Evolutionary conservation across 2,888 invertebrate species (phyloP), one percentile per base, ranked within the genome.

Genomic region (Latheticus oryzae): DNA sequence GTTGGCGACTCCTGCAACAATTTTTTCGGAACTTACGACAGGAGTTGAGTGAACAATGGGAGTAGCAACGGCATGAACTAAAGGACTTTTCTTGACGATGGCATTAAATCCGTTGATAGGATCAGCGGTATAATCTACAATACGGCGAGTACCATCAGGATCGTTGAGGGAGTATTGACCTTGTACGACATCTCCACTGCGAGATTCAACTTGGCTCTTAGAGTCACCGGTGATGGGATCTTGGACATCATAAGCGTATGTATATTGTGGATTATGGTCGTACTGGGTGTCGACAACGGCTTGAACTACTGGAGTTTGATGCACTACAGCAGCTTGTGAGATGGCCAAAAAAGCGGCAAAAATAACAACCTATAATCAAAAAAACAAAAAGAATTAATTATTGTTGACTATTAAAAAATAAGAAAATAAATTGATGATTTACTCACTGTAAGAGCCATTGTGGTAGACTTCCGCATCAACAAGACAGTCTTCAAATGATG

Each of bases 21-120:
- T 30, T 12, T 33, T 15, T 24, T 30, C 21, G 26, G 50, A 50
- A 11, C 38, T 23, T 8, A 37, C 23, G 5, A 42, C 32, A 24
- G 50, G 54, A 40, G 17, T 26, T 1, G 47, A 30, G 5, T 60
- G 60, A 48, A 58, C 53, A 9, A 42, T 52, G 59, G 58, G 15
- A 63, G 28, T 28, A 8, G 28, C 28, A 28, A 19, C 7, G 12
- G 51, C 28, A 11, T 38, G 38, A 3, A 51, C 78, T 5, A 80
- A 66, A 19, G 81, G 80, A 67, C 81, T 80, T 38, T 79, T 79
- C 64, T 77, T 81, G 9, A 83, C 83, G 40, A 83, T 80, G 54
- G 83, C 83, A 67, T 83, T 83, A 79, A 83, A 83, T 38, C 83
- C 83, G 66, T 83, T 80, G 51, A 81, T 77, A 28, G 82, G 81